These are phyloP conservation scores for Lacerta bilineata DNA, from an alignment of 2,797 vertebrate species.

Conservation along the genomic window DNA sequence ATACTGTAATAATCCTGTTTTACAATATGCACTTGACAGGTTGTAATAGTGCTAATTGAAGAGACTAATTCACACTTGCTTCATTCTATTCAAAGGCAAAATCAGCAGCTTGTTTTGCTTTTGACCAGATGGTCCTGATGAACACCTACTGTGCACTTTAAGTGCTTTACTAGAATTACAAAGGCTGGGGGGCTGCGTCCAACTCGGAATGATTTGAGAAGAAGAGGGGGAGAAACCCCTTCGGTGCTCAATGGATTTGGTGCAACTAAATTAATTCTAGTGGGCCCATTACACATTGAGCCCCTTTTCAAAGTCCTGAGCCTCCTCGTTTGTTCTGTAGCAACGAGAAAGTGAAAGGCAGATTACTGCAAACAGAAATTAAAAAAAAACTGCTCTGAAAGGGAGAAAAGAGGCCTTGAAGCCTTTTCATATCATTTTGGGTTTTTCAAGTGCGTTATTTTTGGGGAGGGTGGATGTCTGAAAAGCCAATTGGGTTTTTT, in stretches of 20 bases:
- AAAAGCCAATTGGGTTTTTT: constrained; percentile 88
- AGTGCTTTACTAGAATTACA: constrained; percentile 99
- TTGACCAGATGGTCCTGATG: constrained; percentile 99
- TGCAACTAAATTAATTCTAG: constrained; percentile 91
- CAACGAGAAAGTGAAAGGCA: constrained; percentile 90
- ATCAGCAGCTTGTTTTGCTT: constrained; percentile 91
- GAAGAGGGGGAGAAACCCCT: constrained; percentile 71
- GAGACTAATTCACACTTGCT: constrained; percentile 95
- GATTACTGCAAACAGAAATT: constrained; percentile 90
- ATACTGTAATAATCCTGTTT: constrained; percentile 93
- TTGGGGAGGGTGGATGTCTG: constrained; percentile 86
- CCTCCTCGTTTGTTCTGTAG: constrained; percentile 89
- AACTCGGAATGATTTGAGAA: constrained; percentile 88
- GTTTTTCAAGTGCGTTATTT: constrained; percentile 89
- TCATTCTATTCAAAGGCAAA: constrained; percentile 88
- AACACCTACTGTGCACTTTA: constrained; percentile 99
- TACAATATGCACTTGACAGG: constrained; percentile 92
- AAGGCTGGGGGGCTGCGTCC: constrained; percentile 90
- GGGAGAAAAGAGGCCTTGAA: constrained; percentile 88
- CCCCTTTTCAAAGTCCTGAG: constrained; percentile 88
- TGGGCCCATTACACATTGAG: constrained; percentile 87
- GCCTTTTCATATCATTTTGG: constrained; percentile 88
- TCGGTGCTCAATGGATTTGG: constrained; percentile 87
- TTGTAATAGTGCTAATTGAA: constrained; percentile 99
- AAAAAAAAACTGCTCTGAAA: constrained; percentile 85